Conservation (phyloP, 1,140 invertebrate genomes). For the Solenopsis fugax region DNA sequence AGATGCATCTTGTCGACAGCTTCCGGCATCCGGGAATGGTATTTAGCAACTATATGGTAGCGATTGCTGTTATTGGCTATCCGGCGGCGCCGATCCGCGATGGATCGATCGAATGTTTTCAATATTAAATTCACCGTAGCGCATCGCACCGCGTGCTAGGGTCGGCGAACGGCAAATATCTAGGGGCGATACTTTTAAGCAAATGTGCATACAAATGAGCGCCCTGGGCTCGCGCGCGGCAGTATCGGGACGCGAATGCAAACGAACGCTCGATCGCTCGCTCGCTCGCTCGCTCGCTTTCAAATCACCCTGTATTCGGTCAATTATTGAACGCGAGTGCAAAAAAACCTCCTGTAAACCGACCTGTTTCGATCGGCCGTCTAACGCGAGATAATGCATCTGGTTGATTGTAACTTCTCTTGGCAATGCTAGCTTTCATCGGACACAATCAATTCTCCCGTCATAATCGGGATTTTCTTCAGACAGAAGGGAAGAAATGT, state of each 20-base stretch:
- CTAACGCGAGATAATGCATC: slow-evolving; percentile 6
- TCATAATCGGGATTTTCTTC: neutral
- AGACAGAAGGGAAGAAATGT: neutral
- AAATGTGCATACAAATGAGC: slow-evolving; percentile 63
- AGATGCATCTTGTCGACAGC: slow-evolving; percentile 30
- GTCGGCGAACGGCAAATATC: slow-evolving; percentile 52
- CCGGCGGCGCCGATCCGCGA: slow-evolving; percentile 25
- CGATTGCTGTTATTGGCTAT: slow-evolving; percentile 65
- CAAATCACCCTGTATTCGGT: slow-evolving; percentile 49
- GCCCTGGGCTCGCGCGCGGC: slow-evolving; percentile 33
- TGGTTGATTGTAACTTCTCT: slow-evolving; percentile 16
- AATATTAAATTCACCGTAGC: slow-evolving; percentile 72
- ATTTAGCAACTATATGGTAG: slow-evolving; percentile 54
- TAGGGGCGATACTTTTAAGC: slow-evolving; percentile 59
- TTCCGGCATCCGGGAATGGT: slow-evolving; percentile 19
- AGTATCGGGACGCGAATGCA: slow-evolving; percentile 42
- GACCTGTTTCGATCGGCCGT: slow-evolving; percentile 1
- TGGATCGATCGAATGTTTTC: slow-evolving; percentile 69
- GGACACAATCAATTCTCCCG: slow-evolving; percentile 11
- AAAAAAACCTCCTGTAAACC: slow-evolving; percentile 18
- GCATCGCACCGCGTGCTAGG: slow-evolving; percentile 38
- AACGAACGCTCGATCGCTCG: slow-evolving; percentile 46
- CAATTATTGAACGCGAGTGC: slow-evolving; percentile 35
- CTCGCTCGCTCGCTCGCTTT: slow-evolving; percentile 47
- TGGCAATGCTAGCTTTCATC: neutral